Evolutionary conservation across 1,140 invertebrate genomes (phyloP).

Genomic region (Solenopsis fugax): DNA sequence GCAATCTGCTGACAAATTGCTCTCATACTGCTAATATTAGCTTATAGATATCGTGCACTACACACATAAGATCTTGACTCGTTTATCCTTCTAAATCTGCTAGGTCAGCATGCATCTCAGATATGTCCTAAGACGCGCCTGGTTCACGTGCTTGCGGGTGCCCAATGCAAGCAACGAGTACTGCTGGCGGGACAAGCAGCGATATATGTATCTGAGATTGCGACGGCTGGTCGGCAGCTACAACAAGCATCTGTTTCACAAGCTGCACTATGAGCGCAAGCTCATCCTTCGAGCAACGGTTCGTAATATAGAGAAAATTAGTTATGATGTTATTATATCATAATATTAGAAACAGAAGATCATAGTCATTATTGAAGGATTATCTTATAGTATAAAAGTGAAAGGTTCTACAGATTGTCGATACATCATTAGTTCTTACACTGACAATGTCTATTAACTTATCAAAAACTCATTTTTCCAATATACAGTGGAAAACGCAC

Average conservation of each 20-base stretch:
- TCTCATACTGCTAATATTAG: too few relatives aligned
- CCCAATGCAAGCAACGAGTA: constrained; percentile 74
- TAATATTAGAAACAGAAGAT: too few relatives aligned
- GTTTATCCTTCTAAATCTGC: background rate
- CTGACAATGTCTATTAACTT: background rate
- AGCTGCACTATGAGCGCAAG: constrained; percentile 79
- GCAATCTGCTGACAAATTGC: too few relatives aligned
- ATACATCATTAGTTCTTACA: background rate
- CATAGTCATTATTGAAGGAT: too few relatives aligned
- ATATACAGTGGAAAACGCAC: background rate
- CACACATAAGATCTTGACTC: background rate
- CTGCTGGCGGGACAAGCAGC: constrained; percentile 83
- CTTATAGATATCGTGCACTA: background rate
- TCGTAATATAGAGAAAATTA: too few relatives aligned
- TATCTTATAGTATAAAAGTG: too few relatives aligned
- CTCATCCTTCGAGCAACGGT: constrained; percentile 62
- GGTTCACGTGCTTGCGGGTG: constrained; percentile 83
- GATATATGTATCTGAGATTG: constrained; percentile 84
- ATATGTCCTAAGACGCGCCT: constrained; percentile 82
- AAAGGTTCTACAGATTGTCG: too few relatives aligned
- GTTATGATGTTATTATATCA: too few relatives aligned
- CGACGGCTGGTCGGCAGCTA: constrained; percentile 81
- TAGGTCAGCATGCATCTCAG: constrained; percentile 81
- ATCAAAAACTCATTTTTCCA: background rate
- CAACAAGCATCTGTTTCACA: constrained; percentile 81